A percentile compares a stretch with the other conserved stretches of the same genome.
Conservation (phyloP, 2,888 invertebrate species). For the Diogma glabrata region DNA sequence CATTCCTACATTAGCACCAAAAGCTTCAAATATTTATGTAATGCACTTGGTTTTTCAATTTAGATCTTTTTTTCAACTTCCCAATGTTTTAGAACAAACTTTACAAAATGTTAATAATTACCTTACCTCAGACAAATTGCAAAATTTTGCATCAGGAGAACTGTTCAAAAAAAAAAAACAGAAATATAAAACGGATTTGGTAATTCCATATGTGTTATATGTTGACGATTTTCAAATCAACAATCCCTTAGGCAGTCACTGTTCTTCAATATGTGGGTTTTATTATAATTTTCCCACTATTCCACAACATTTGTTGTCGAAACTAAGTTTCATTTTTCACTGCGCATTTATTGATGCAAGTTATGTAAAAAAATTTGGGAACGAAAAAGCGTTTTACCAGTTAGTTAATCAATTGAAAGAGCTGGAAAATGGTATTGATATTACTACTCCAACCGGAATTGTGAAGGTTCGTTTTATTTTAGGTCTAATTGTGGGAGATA, state of each 20-base stretch:
- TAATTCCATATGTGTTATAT: constrained; percentile 11
- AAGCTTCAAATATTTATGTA: constrained; percentile 11
- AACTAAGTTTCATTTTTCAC: not conserved
- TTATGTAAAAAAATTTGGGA: not conserved
- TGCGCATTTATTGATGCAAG: too few species aligned
- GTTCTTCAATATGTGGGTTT: not conserved
- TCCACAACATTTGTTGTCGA: not conserved
- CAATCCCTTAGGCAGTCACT: not conserved
- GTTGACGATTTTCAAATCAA: not conserved
- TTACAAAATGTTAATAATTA: not conserved
- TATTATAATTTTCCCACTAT: constrained; percentile 3
- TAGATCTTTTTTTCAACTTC: constrained; percentile 14
- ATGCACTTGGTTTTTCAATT: constrained; percentile 15
- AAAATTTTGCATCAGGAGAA: constrained; percentile 14
- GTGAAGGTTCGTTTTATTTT: constrained; percentile 5
- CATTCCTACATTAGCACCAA: constrained; percentile 10
- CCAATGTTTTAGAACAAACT: constrained; percentile 9
- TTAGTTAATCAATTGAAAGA: not conserved
- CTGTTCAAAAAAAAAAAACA: constrained; percentile 11
- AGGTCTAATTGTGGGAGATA: not conserved
- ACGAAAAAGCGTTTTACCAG: not conserved
- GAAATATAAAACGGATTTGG: not conserved
- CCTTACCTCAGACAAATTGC: not conserved
- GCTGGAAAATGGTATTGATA: constrained; percentile 8
- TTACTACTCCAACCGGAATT: not conserved